These are phyloP conservation scores for Lethenteron camtschaticum DNA, from an alignment of 2,113 vertebrate species.

Conservation along the genomic window DNA sequence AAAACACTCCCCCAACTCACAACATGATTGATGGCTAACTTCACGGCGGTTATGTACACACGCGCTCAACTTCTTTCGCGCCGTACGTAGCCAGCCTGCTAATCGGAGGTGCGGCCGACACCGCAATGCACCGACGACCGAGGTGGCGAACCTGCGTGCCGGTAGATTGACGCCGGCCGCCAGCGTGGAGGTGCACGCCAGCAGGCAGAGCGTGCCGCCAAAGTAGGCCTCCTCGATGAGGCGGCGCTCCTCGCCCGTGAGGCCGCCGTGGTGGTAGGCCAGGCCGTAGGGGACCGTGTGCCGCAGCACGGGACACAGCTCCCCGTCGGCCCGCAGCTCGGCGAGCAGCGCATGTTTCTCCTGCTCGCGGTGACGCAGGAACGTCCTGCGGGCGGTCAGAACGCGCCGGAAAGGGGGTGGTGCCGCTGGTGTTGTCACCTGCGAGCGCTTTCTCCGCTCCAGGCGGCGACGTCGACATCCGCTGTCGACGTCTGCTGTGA, in stretches of 20 bases:
- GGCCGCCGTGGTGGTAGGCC: slow-evolving; percentile 78
- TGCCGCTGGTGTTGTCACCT: too few species aligned
- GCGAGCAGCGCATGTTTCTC: slow-evolving; percentile 40
- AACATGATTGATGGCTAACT: too few species aligned
- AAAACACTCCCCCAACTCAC: too few species aligned
- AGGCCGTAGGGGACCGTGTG: slow-evolving; percentile 50
- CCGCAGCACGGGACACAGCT: slow-evolving; percentile 46
- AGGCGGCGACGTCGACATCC: too few species aligned
- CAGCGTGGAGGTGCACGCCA: slow-evolving; percentile 76
- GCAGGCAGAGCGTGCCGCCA: slow-evolving; percentile 49
- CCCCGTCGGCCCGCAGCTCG: slow-evolving; percentile 34
- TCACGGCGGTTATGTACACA: too few species aligned
- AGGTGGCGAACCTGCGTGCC: slow-evolving; percentile 43
- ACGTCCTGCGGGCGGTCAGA: slow-evolving; percentile 24
- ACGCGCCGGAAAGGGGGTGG: neutral
- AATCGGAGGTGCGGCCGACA: too few species aligned
- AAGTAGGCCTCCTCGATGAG: slow-evolving; percentile 70
- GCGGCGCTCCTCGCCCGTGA: slow-evolving; percentile 58
- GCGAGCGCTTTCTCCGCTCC: too few species aligned
- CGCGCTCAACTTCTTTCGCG: too few species aligned
- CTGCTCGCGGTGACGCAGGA: slow-evolving; percentile 24
- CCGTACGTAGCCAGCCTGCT: too few species aligned
- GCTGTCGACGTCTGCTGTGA: too few species aligned
- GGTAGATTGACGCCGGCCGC: slow-evolving; percentile 86
- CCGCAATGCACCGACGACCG: neutral